These are phyloP conservation scores for Xerus rutilus DNA, from an alignment of 2,797 vertebrate species.

Conservation along the genomic window DNA sequence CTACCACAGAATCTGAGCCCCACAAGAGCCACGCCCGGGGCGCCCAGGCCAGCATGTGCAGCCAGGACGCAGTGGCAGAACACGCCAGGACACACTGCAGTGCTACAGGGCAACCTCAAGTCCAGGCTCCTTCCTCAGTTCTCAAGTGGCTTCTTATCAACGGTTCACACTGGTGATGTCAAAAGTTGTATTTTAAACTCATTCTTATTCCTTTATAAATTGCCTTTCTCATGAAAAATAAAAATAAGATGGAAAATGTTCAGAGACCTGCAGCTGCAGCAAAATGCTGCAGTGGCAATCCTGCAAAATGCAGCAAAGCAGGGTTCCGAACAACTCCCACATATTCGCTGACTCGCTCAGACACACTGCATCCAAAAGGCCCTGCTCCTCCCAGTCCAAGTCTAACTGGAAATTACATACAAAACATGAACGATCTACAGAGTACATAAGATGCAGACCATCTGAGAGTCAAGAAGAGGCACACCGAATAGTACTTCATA, in stretches of 20 bases:
- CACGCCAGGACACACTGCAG: neutral
- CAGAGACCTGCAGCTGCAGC: conserved; percentile 49
- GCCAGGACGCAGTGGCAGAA: neutral
- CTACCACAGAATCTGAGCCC: conserved; percentile 58
- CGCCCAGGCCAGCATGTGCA: conserved; percentile 48
- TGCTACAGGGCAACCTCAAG: neutral
- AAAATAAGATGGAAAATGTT: conserved; percentile 62
- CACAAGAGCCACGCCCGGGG: neutral
- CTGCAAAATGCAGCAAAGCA: neutral
- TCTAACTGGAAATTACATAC: conserved; percentile 84
- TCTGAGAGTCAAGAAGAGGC: neutral
- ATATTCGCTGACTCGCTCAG: neutral
- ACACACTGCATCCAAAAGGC: neutral
- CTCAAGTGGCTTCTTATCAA: conserved; percentile 42
- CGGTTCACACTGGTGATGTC: conserved; percentile 54
- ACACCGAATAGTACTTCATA: conserved; percentile 23
- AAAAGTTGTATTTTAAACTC: conserved; percentile 68
- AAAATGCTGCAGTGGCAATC: conserved; percentile 18
- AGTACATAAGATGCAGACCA: conserved; percentile 89
- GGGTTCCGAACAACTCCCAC: conserved; percentile 32
- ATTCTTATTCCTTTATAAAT: conserved; percentile 36
- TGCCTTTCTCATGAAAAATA: conserved; percentile 59
- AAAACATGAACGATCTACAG: conserved; percentile 88
- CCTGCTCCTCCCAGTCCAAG: conserved; percentile 77
- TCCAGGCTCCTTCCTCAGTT: neutral